Base-by-base conservation (phyloP, 2,113 vertebrate genomes). In the Tautogolabrus adspersus region DNA sequence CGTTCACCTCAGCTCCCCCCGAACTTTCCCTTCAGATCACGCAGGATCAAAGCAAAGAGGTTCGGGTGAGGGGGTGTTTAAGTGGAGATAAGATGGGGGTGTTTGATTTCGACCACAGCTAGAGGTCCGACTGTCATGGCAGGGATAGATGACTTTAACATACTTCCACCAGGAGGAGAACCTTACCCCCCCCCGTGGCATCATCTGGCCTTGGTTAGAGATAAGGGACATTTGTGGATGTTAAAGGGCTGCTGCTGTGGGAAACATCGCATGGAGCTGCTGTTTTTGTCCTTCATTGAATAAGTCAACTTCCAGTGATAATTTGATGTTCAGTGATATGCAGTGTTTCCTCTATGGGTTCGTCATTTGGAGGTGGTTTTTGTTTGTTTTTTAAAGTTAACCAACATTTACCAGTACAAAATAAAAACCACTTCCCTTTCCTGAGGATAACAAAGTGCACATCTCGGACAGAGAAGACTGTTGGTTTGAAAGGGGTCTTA, bases 131-230 rank as follows among this genome's bases (percentile, higher is more conserved):
- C 74, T 66, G 65, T 84, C 82, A 62, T 86, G 88, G 86, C 82
- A 86, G 51, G 72, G 83, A 81, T 87, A 85, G 82, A 91, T 81
- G 77, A 69, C 79, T 89, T 83, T 79, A 51, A 81, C 85, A 89
- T 87, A 90, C 80, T 72, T 77, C 72, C 81, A 77, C 66, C 84
- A 65, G 52, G 51, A 55, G 67, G 5, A 30, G 71, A 65, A 40
- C 10, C 34, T 3, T 37, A 61, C 72, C 83, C 69, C 66, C 49
- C 64, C 65, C 68, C 18, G 54, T 15, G 72, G 59, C 72, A 77
- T 92, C 89, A 91, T 88, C 81, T 89, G 92, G 87, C 66, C 79
- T 46, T 79, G 30, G 83, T 91, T 89, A 91, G 51, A 58, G 76
- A 86, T 79, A 85, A 84, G 79, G 68, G 23, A 58, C 9, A 23